These are phyloP conservation scores for Sebastes nivosus DNA, from an alignment of 2,797 vertebrate species.

Conservation along the genomic window DNA sequence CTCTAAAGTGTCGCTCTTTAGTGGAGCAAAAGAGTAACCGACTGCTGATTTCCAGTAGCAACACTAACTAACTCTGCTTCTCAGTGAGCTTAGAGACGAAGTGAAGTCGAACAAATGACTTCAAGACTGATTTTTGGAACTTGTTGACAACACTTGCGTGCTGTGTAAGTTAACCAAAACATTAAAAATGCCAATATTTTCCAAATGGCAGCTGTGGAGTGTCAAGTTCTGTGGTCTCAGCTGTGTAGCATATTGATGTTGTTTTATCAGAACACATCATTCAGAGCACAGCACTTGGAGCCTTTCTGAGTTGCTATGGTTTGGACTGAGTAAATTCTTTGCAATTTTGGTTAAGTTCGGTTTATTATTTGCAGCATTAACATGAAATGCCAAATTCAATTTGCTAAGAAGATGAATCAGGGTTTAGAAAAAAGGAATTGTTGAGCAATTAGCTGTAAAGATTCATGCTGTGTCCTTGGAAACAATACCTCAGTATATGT, in stretches of 20 bases:
- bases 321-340: slow-evolving; percentile 51
- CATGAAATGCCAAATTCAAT: slow-evolving; percentile 46
- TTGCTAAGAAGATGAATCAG: slow-evolving; percentile 24
- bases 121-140: slow-evolving; percentile 27
- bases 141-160: slow-evolving; percentile 62
- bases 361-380: slow-evolving; percentile 45
- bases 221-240: slow-evolving; percentile 80
- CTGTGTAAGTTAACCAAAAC: slow-evolving; percentile 64
- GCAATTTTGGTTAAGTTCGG: slow-evolving; percentile 39
- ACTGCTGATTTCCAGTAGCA: slow-evolving; percentile 14
- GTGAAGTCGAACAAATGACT: slow-evolving; percentile 37
- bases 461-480: slow-evolving; percentile 24
- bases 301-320: slow-evolving; percentile 50
- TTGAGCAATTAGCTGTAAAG: slow-evolving; percentile 28
- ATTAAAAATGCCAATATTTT: slow-evolving; percentile 71
- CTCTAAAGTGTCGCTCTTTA: slow-evolving; percentile 24
- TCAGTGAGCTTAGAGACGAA: neutral
- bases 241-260: slow-evolving; percentile 76
- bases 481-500: slow-evolving; percentile 9
- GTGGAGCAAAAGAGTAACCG: slow-evolving; percentile 26
- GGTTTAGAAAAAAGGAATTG: slow-evolving; percentile 27
- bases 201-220: slow-evolving; percentile 77
- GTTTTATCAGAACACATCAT: slow-evolving; percentile 77
- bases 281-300: slow-evolving; percentile 53
- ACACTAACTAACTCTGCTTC: neutral